Evolutionary conservation across 2,797 vertebrate species (phyloP).

Genomic region (Alectoris magna): DNA sequence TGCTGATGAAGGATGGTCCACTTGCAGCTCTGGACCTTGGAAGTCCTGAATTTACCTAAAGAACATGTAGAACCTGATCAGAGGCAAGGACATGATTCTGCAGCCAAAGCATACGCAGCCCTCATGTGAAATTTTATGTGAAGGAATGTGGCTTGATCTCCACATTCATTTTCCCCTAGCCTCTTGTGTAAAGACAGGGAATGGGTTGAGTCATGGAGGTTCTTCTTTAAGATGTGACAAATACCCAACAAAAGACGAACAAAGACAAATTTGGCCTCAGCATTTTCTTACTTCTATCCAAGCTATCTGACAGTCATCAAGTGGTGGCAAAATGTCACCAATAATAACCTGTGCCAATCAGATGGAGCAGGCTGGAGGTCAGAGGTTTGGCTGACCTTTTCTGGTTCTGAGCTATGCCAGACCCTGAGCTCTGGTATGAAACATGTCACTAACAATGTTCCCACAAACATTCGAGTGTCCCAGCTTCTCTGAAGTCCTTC

Average conservation of each 20-base stretch:
- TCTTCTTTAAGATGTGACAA: background rate
- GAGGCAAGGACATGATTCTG: background rate
- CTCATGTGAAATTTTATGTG: background rate
- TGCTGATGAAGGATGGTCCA: background rate
- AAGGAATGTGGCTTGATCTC: background rate
- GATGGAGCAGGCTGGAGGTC: background rate
- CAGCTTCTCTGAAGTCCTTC: background rate
- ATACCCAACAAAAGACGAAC: rapidly evolving
- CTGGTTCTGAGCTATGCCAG: background rate
- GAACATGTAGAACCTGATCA: background rate
- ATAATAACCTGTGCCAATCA: background rate
- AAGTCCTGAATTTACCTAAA: background rate
- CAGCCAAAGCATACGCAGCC: background rate
- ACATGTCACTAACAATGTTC: background rate
- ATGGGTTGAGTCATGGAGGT: rapidly evolving
- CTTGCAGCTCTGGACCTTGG: background rate
- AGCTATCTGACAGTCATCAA: background rate
- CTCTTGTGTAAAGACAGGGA: background rate
- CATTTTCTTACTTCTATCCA: background rate
- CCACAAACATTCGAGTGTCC: rapidly evolving
- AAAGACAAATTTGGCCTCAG: background rate
- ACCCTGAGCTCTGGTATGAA: rapidly evolving
- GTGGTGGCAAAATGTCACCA: background rate
- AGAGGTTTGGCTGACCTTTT: background rate
- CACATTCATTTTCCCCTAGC: background rate